Conservation (phyloP, 53 echinoderm and acorn worm genomes). For the Stichopus horrens region DNA sequence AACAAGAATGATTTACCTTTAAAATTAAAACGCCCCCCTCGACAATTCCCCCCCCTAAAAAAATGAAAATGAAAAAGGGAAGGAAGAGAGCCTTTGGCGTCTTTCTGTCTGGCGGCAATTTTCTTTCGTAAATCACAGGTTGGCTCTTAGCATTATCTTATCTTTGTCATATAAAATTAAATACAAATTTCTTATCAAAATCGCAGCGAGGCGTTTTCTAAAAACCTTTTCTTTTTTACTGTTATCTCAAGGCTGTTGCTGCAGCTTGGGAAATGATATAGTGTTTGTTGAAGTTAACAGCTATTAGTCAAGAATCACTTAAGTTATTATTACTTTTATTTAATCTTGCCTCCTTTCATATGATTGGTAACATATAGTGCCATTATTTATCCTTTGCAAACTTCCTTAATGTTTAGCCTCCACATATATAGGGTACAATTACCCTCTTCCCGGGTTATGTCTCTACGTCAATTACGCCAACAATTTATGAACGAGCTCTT, state of each 20-base stretch:
- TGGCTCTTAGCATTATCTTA: conserved; percentile 23
- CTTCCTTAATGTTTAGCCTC: background rate
- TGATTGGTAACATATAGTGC: conserved; percentile 22
- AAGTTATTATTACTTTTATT: conserved; percentile 6
- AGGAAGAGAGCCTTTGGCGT: background rate
- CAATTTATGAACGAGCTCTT: conserved; percentile 35
- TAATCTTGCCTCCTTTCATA: background rate
- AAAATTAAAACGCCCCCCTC: background rate
- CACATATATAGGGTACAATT: conserved; percentile 1
- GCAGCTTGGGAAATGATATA: conserved; percentile 1
- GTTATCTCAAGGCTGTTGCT: background rate
- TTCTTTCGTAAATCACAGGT: conserved; percentile 40
- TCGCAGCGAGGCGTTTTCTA: conserved; percentile 9
- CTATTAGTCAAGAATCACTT: conserved; percentile 24
- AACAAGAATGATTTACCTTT: background rate
- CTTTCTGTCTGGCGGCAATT: conserved; percentile 12
- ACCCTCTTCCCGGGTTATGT: conserved; percentile 1
- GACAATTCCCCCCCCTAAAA: background rate
- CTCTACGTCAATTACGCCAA: conserved; percentile 26
- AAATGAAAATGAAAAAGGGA: background rate
- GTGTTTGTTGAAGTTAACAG: conserved; percentile 41
- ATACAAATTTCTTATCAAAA: conserved; percentile 41
- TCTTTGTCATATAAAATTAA: background rate
- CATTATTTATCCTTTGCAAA: conserved; percentile 28
- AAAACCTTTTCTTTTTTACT: background rate